Percentiles rank a stretch among this genome's conserved stretches.
These are phyloP conservation scores for Mormyrus lacerda DNA, from an alignment of 2,113 vertebrate genomes.

Conservation along the genomic window DNA sequence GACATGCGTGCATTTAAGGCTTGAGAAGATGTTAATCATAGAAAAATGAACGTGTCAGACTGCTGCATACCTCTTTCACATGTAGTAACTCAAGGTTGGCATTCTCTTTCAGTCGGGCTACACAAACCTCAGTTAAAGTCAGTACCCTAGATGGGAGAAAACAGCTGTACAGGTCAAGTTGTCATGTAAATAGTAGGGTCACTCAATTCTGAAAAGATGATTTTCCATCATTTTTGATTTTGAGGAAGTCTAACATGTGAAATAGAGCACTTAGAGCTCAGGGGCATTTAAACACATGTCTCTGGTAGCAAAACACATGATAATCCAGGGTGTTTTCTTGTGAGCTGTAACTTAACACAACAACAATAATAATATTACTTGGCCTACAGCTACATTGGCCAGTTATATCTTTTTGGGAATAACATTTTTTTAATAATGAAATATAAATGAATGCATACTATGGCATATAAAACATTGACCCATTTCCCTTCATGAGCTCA, in stretches of 20 bases:
- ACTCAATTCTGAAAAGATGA: neutral
- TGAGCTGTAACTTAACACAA: too few relatives aligned
- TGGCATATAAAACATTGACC: neutral
- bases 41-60: conserved; percentile 12
- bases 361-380: neutral
- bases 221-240: neutral
- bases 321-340: neutral
- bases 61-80: conserved; percentile 61
- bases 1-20: neutral
- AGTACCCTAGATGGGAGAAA: conserved; percentile 39
- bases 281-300: neutral
- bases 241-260: neutral
- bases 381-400: neutral
- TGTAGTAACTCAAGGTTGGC: conserved; percentile 61
- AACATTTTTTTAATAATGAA: neutral
- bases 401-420: neutral
- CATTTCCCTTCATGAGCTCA: neutral
- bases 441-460: neutral
- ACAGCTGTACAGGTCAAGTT: neutral
- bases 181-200: neutral
- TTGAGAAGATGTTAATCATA: neutral
- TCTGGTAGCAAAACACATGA: neutral
- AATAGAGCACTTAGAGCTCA: neutral
- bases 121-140: conserved; percentile 45
- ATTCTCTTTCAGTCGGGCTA: conserved; percentile 48